Conservation (phyloP, 2,113 vertebrate species). For the Neodon shergylaensis region DNA sequence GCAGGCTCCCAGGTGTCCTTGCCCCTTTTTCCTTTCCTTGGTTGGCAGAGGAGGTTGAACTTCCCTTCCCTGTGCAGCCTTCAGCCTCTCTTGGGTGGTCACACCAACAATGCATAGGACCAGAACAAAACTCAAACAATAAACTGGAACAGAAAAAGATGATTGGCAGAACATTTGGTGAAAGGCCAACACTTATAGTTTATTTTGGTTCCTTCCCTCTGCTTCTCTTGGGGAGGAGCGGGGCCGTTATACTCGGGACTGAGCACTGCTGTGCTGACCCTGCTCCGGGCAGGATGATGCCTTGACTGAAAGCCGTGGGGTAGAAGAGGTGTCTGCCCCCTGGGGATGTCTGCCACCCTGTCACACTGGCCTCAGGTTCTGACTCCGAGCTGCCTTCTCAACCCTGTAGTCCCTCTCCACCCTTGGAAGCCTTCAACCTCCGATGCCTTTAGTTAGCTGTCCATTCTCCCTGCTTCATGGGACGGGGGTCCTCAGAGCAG, state of each 20-base stretch:
- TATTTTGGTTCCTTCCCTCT: neutral
- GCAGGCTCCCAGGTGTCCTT: accelerated
- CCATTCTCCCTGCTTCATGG: neutral
- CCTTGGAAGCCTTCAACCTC: neutral
- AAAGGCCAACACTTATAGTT: neutral
- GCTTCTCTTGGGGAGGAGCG: no score
- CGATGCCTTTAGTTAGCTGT: accelerated
- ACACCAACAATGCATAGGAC: neutral
- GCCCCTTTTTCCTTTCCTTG: neutral
- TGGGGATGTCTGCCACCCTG: neutral
- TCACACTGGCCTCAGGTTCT: neutral
- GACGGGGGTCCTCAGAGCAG: accelerated
- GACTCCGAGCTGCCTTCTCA: neutral
- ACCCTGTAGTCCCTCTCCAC: neutral
- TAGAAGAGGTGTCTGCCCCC: neutral
- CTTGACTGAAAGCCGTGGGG: neutral
- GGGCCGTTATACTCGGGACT: accelerated
- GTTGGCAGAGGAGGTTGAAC: neutral
- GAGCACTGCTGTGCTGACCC: accelerated
- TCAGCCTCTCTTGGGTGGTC: neutral
- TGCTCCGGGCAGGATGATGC: accelerated
- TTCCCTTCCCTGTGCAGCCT: neutral
- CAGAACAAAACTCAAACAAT: neutral
- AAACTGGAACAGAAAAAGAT: accelerated
- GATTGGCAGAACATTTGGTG: neutral